Base-by-base conservation (phyloP, 2,113 vertebrate species). In the Mobula birostris region DNA sequence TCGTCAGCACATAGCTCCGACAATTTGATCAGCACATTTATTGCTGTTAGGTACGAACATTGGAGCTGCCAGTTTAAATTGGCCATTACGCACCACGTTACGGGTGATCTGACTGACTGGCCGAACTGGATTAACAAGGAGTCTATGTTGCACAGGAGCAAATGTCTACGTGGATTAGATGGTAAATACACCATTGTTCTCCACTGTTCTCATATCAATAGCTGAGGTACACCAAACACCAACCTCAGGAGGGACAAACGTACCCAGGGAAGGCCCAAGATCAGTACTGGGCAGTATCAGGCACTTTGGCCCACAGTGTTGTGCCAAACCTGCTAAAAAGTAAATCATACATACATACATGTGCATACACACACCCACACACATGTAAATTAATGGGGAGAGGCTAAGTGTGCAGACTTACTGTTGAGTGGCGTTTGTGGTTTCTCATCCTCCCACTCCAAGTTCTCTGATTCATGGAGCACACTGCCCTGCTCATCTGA, bases 381-480 rank as follows among this genome's bases (percentile, higher is more conserved):
- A 48, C 48, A 48, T 48, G 48, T 48, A 48, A 9, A 24, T 58
- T 56, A 83, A 58, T 85, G 24, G 56, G 36, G 14, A 91, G 63
- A n/a, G 7, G 17, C 15, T 91, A 14, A 1, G 3, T 70, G 32
- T 32, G 95, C 56, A 95, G 95, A 95, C 96, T 94, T 97, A 98
- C 97, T 97, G 96, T 97, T 97, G 85, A 97, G 96, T 96, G 97
- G 96, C 79, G 96, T 96, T 83, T 96, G 95, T 88, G 95, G 94
- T 58, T 94, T 97, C 15, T 95, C 96, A 94, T 95, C 94, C 63
- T 95, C 95, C 95, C 97, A 96, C 94, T 95, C 94, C 94, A 12
- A 95, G 96, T 97, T 95, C 27, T 87, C 90, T 95, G 11, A 82
- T 94, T 94, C 87, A 94, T 94, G 29, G 96, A 97, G 95, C 95